These are phyloP conservation scores for Alloplasta piceator DNA, from an alignment of 2,888 invertebrate genomes.

Conservation along the genomic window DNA sequence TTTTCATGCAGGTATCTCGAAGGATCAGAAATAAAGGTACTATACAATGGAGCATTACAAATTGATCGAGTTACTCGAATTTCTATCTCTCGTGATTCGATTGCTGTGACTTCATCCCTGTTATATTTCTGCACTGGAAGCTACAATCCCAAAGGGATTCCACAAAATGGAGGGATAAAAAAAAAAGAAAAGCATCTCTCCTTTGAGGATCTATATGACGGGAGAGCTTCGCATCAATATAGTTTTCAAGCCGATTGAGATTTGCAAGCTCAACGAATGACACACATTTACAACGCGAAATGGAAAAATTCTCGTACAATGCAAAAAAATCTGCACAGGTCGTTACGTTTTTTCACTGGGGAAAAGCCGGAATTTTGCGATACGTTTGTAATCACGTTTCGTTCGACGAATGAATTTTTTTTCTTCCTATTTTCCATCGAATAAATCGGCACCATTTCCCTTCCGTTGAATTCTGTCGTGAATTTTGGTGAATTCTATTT, in stretches of 20 bases:
- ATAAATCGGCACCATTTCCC: constrained; percentile 5
- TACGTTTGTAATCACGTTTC: constrained; percentile 59
- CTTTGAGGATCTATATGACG: constrained; percentile 33
- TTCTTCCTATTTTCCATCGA: constrained; percentile 36
- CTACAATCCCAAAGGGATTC: constrained; percentile 49
- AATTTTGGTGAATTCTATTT: too few species aligned
- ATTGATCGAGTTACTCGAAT: constrained; percentile 61
- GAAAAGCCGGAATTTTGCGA: constrained; percentile 44
- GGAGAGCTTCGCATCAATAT: constrained; percentile 34
- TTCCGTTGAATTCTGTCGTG: too few species aligned
- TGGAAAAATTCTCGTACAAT: not conserved
- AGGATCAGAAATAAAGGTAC: too few species aligned
- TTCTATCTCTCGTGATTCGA: constrained; percentile 56
- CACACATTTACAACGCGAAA: not conserved
- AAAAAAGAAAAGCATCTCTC: constrained; percentile 20
- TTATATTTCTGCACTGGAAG: constrained; percentile 21
- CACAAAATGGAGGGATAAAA: constrained; percentile 19
- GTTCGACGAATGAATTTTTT: constrained; percentile 48
- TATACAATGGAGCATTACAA: too few species aligned
- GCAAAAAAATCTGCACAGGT: constrained; percentile 1
- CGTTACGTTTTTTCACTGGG: constrained; percentile 17
- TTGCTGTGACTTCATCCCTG: constrained; percentile 51
- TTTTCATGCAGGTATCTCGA: too few species aligned
- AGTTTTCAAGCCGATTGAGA: constrained; percentile 44
- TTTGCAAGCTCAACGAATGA: constrained; percentile 38